Percentiles rank a stretch among this genome's conserved stretches.
Conservation (phyloP, 2,888 invertebrate genomes). For the Caenorhabditis japonica region DNA sequence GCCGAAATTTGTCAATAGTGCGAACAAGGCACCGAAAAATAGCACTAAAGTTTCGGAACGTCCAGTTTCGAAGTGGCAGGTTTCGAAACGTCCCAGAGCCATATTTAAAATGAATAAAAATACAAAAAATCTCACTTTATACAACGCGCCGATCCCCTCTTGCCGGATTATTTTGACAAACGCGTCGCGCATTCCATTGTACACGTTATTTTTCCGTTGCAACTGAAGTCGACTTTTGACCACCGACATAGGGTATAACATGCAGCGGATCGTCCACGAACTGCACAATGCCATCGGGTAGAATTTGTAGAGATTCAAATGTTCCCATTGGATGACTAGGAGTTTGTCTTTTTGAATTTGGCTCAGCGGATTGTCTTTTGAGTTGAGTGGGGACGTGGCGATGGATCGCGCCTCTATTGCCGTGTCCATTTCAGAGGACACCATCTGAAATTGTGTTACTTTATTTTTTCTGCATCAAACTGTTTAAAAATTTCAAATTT, state of each 20-base stretch:
- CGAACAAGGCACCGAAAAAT: too few relatives aligned
- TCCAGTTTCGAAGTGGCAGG: too few relatives aligned
- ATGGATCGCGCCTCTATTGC: constrained; percentile 45
- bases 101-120: too few relatives aligned
- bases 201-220: constrained; percentile 74
- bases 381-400: constrained; percentile 32
- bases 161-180: constrained; percentile 70
- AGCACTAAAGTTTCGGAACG: too few relatives aligned
- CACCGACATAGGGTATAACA: constrained; percentile 74
- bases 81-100: too few relatives aligned
- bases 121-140: constrained; percentile 68
- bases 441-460: constrained; percentile 52
- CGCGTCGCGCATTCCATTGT: constrained; percentile 71
- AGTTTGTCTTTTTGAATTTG: constrained; percentile 58
- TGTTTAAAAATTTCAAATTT: too few relatives aligned
- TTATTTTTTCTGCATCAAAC: too few relatives aligned
- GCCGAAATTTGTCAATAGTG: too few relatives aligned
- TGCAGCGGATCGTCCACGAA: constrained; percentile 68
- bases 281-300: constrained; percentile 67
- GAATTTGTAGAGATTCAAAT: constrained; percentile 73
- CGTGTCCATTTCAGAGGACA: constrained; percentile 46
- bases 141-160: constrained; percentile 73
- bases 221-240: constrained; percentile 70
- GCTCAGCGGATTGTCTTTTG: constrained; percentile 21
- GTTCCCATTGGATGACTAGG: constrained; percentile 75